A percentile compares a stretch with the other conserved stretches of the same genome.
Evolutionary conservation across 2,888 invertebrate genomes (phyloP).

Genomic region (Phanerotoma sp.): DNA sequence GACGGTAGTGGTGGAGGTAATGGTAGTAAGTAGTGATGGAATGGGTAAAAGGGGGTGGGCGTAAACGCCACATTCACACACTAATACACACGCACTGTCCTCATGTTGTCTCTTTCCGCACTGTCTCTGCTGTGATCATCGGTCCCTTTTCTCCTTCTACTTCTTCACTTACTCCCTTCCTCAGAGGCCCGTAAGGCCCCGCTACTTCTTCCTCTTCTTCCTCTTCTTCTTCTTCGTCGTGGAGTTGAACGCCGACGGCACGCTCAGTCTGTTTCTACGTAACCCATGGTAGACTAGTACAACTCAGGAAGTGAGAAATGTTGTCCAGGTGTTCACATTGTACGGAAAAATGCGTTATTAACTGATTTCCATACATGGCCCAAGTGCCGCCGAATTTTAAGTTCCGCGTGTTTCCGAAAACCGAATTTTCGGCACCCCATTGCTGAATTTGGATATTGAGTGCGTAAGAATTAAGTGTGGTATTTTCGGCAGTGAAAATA

Average conservation of each 20-base stretch:
- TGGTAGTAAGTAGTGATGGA: background rate
- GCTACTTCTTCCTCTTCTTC: no score
- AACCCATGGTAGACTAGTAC: constrained; percentile 43
- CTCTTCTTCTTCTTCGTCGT: no score
- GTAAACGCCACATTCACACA: constrained; percentile 24
- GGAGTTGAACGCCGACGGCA: constrained; percentile 35
- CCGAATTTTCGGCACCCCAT: no score
- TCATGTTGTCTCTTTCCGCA: constrained; percentile 15
- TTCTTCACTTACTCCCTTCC: constrained; percentile 14
- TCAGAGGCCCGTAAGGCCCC: constrained; percentile 22
- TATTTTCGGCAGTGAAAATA: no score
- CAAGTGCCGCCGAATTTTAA: no score
- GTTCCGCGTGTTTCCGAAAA: no score
- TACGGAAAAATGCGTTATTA: background rate
- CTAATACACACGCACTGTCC: constrained; percentile 13
- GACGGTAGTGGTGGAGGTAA: constrained; percentile 8
- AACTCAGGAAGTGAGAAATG: constrained; percentile 21
- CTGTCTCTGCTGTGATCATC: constrained; percentile 21
- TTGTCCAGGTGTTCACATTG: background rate
- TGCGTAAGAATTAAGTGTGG: no score
- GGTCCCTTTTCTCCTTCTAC: constrained; percentile 9
- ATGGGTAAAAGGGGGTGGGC: constrained; percentile 29
- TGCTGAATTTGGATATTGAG: no score
- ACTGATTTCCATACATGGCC: no score
- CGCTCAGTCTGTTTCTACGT: constrained; percentile 44